phyloP scores from a whole-genome alignment of 2,888 invertebrate species.

The Auanema sp. region DNA sequence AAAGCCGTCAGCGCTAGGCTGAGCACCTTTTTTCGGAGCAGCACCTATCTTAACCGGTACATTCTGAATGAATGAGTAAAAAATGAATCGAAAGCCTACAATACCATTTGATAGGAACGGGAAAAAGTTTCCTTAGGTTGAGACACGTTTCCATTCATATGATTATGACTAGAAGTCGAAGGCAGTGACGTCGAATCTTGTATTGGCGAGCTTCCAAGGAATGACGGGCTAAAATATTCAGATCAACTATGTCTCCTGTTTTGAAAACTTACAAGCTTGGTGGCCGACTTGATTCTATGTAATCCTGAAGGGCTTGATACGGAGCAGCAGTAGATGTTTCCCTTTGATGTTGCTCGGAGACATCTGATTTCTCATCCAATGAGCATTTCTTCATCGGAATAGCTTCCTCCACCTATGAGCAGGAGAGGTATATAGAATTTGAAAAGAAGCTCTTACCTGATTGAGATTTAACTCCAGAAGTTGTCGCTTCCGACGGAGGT shows the following conservation, averaged over 20 bases:
- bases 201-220: constrained; percentile 9
- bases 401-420: constrained; percentile 13
- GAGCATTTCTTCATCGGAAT: constrained; percentile 28
- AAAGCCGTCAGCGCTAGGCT: constrained; percentile 63
- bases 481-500: constrained; percentile 72
- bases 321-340: constrained; percentile 4
- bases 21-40: constrained; percentile 59
- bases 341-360: constrained; percentile 27
- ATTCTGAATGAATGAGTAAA: constrained; percentile 13
- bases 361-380: constrained; percentile 25
- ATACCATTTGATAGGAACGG: background rate
- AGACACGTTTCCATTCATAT: no score
- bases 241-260: background rate
- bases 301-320: constrained; percentile 16
- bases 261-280: constrained; percentile 16
- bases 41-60: constrained; percentile 26
- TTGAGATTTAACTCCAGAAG: constrained; percentile 52
- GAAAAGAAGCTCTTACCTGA: constrained; percentile 24
- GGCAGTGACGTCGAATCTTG: background rate
- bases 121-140: no score
- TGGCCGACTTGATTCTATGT: constrained; percentile 11
- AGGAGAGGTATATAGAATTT: background rate
- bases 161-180: no score
- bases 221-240: constrained; percentile 5
- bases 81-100: background rate